phyloP scores from a whole-genome alignment of 2,797 vertebrate species.

The Gobio occitaniae region DNA sequence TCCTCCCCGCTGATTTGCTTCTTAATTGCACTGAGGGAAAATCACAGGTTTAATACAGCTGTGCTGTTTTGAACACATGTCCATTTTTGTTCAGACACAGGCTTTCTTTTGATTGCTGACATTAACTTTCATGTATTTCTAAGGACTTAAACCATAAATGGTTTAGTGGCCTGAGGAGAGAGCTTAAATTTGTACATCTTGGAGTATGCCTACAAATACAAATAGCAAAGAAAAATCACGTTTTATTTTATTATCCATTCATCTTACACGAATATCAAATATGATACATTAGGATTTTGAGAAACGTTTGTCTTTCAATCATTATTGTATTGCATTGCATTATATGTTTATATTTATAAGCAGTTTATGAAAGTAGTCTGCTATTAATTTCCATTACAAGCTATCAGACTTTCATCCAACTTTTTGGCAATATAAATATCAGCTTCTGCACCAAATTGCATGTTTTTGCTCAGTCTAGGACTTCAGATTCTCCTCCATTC shows the following conservation, averaged over 20 bases:
- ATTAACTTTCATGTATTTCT: not conserved
- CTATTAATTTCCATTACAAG: not conserved
- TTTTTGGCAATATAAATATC: not conserved
- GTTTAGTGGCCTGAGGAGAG: not conserved
- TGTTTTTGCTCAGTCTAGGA: not conserved
- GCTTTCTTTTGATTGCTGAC: slow-evolving; percentile 34
- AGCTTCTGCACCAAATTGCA: not conserved
- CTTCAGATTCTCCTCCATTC: not conserved
- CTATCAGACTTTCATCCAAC: not conserved
- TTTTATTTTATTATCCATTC: not conserved
- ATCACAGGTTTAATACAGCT: slow-evolving; percentile 50
- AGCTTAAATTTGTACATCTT: not conserved
- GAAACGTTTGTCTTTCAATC: not conserved
- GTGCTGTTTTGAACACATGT: slow-evolving; percentile 41
- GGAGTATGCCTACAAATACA: not conserved
- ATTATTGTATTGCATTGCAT: not conserved
- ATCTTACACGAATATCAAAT: not conserved
- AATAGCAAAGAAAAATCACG: not conserved
- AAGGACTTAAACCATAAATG: not conserved
- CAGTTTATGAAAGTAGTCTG: not conserved
- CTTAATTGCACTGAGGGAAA: slow-evolving; percentile 56
- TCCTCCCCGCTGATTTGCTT: slow-evolving; percentile 58
- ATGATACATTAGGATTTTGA: not conserved
- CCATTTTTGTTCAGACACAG: slow-evolving; percentile 28
- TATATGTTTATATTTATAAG: not conserved